These are phyloP conservation scores for Musca domestica DNA, from an alignment of 1,140 invertebrate genomes.

Conservation along the genomic window DNA sequence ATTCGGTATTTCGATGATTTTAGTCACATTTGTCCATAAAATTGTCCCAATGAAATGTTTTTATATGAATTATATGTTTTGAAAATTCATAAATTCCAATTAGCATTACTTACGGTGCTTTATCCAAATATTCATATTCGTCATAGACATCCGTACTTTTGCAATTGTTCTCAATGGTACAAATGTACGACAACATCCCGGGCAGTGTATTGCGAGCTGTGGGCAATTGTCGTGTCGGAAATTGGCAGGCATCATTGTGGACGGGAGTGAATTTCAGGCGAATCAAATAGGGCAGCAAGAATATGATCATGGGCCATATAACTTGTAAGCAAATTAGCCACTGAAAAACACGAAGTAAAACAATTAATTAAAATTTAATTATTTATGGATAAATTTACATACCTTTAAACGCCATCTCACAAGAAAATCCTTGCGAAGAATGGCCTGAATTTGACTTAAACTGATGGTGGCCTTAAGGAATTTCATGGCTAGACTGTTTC, in stretches of 20 bases:
- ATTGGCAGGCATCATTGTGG: conserved; percentile 55
- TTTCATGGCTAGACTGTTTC: conserved; percentile 1
- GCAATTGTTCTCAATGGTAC: conserved; percentile 65
- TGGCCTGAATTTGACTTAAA: conserved; percentile 41
- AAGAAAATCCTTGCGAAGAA: conserved; percentile 48
- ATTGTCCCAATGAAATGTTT: no score
- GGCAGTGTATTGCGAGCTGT: conserved; percentile 60
- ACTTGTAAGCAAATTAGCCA: conserved; percentile 41
- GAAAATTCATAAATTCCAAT: no score
- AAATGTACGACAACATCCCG: conserved; percentile 66
- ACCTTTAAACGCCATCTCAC: conserved; percentile 46
- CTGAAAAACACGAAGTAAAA: conserved; percentile 24
- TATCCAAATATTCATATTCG: conserved; percentile 61
- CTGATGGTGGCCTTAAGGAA: conserved; percentile 28
- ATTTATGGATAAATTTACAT: conserved; percentile 6
- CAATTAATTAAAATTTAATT: background rate
- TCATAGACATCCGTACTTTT: conserved; percentile 59
- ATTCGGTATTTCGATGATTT: no score
- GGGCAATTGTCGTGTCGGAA: conserved; percentile 62
- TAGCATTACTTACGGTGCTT: conserved; percentile 63
- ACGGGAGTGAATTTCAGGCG: conserved; percentile 44
- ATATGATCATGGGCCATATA: conserved; percentile 41
- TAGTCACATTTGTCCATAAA: no score
- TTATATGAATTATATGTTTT: no score
- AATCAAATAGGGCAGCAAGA: conserved; percentile 48